Conservation (phyloP, 2,888 invertebrate genomes). For the Drosophila borealis region DNA sequence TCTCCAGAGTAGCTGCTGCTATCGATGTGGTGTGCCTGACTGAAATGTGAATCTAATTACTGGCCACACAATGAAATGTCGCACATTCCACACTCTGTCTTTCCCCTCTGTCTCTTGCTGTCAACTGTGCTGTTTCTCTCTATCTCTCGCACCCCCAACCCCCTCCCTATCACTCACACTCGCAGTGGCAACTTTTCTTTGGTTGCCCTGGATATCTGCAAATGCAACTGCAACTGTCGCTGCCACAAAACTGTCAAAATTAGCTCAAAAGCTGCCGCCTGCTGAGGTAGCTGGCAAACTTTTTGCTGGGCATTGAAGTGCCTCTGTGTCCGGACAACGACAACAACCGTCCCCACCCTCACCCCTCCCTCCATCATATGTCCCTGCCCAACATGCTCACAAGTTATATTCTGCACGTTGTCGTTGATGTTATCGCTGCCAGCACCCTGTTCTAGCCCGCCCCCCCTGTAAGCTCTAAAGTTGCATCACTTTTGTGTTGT, state of each 20-base stretch:
- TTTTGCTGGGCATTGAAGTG: conserved; percentile 34
- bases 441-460: conserved; percentile 6
- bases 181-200: conserved; percentile 55
- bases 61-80: conserved; percentile 60
- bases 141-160: neutral
- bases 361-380: neutral
- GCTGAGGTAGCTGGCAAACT: conserved; percentile 50
- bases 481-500: conserved; percentile 69
- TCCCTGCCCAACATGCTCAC: neutral
- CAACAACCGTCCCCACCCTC: conserved; percentile 4
- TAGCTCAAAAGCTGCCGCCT: conserved; percentile 58
- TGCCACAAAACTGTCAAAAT: conserved; percentile 69
- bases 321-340: conserved; percentile 15
- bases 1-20: conserved; percentile 35
- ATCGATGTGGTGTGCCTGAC: conserved; percentile 12
- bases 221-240: conserved; percentile 52
- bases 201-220: conserved; percentile 71
- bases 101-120: neutral
- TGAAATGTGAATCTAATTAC: conserved; percentile 73
- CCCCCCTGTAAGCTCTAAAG: conserved; percentile 66
- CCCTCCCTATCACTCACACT: neutral
- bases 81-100: conserved; percentile 16
- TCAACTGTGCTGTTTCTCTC: neutral
- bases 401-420: conserved; percentile 18
- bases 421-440: conserved; percentile 26